Evolutionary conservation across 2,113 vertebrate genomes (phyloP).

Genomic region (Aspidoscelis tigris): DNA sequence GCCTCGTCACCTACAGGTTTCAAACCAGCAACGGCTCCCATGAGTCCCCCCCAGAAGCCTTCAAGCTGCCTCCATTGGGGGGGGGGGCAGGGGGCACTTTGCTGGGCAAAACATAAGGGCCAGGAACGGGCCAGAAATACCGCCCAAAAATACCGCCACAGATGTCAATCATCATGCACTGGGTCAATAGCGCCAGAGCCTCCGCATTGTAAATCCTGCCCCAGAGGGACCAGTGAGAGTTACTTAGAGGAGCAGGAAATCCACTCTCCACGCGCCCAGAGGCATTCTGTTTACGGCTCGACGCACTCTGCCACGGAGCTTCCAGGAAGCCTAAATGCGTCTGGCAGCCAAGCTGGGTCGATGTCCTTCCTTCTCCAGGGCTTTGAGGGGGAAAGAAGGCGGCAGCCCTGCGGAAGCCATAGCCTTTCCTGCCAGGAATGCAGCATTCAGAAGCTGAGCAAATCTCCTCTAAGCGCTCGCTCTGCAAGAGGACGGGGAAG

Average conservation of each 20-base stretch:
- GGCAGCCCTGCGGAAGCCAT: neutral
- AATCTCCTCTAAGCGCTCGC: too few species aligned
- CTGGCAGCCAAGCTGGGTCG: neutral
- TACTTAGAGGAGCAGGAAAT: neutral
- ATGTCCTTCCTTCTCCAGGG: neutral
- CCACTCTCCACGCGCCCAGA: neutral
- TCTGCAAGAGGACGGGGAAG: too few species aligned
- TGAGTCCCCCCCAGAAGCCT: too few species aligned
- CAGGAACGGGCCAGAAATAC: too few species aligned
- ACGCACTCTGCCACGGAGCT: neutral
- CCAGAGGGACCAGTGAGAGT: neutral
- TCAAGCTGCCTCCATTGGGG: neutral
- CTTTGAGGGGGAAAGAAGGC: too few species aligned
- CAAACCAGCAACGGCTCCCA: neutral
- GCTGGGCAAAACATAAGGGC: neutral
- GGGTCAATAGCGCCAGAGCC: too few species aligned
- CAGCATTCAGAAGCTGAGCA: too few species aligned
- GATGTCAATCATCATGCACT: too few species aligned
- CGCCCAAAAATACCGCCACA: too few species aligned
- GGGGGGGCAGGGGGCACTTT: neutral
- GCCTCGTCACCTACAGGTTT: neutral
- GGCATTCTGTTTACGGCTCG: neutral
- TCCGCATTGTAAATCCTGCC: neutral
- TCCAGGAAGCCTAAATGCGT: neutral
- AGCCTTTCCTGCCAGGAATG: neutral